Evolutionary conservation across 1,140 invertebrate genomes (phyloP).

Genomic region (Drosophila ironensis): DNA sequence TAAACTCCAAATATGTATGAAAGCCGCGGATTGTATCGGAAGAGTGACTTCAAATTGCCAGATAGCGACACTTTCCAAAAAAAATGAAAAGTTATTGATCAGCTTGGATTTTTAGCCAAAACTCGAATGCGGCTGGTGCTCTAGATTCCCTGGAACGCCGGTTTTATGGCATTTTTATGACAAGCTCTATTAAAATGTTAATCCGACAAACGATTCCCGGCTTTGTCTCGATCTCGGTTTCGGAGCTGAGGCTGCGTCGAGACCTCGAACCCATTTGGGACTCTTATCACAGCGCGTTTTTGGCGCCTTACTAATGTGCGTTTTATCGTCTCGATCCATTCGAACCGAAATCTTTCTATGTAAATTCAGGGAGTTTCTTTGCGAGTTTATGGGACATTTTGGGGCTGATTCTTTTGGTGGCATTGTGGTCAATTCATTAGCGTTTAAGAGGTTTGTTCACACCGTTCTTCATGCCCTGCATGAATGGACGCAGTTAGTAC

Average conservation of each 20-base stretch:
- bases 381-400: constrained; percentile 42
- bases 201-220: constrained; percentile 45
- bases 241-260: neutral
- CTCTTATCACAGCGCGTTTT: constrained; percentile 65
- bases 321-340: constrained; percentile 59
- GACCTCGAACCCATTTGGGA: constrained; percentile 48
- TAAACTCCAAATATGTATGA: constrained; percentile 4
- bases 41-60: constrained; percentile 29
- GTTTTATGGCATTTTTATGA: constrained; percentile 68
- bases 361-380: constrained; percentile 70
- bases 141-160: constrained; percentile 41
- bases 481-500: constrained; percentile 38
- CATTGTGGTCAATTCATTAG: constrained; percentile 65
- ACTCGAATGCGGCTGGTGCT: constrained; percentile 18
- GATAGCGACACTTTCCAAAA: constrained; percentile 36
- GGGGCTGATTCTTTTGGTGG: constrained; percentile 31
- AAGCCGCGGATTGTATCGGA: constrained; percentile 13
- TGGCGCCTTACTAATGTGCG: constrained; percentile 75
- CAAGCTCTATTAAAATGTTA: constrained; percentile 73
- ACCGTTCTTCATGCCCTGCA: constrained; percentile 30
- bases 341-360: constrained; percentile 20
- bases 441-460: constrained; percentile 73
- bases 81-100: constrained; percentile 22
- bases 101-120: neutral
- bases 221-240: constrained; percentile 32